Evolutionary conservation across 1,140 invertebrate species (phyloP), one percentile per base, ranked within the genome.

Genomic region (Pseudomyrmex dendroicus): DNA sequence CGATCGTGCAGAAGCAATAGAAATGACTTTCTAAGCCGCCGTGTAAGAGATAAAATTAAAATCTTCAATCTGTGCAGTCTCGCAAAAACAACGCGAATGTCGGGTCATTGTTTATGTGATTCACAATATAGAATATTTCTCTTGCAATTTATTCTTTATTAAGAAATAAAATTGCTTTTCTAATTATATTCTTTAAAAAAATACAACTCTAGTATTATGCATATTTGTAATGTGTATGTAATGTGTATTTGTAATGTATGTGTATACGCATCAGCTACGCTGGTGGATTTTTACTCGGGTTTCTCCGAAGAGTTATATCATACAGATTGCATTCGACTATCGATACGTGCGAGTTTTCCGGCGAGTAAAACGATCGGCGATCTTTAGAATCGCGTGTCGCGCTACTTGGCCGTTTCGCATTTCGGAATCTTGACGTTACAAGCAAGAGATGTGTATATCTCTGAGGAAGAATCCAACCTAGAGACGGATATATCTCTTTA

Each of bases 401-500:
- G 74, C 85, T 73, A 74, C 78, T 82, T 82, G 46, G 70, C 78
- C 50, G 78, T 78, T 66, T 48, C 17, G 2, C 12, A 17, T 76
- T 52, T 57, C 48, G 74, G 25, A 61, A 61, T 87, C 59, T 84
- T 70, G 82, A 84, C 57, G 73, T 84, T 56, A 20, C 62, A 59
- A 66, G 67, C 54, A 70, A 48, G 66, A 72, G 70, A 68, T 25
- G 35, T 70, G 57, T 86, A 73, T 68, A 82, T 59, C 22, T 57
- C 20, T 1, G n/a, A 15, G 9, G 7, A 46, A 48, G 25, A 73
- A 80, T 77, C 61, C 22, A 20, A 25, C 2, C 54, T 44, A 46
- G n/a, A n/a, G 44, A 78, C 7, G 25, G n/a, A 68, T 8, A 22
- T 62, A 73, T 35, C 35, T 35, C 35, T 35, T 35, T 35, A 35